These are phyloP conservation scores for Dinothrombium tinctorium DNA, from an alignment of 1,140 invertebrate species.

Conservation along the genomic window DNA sequence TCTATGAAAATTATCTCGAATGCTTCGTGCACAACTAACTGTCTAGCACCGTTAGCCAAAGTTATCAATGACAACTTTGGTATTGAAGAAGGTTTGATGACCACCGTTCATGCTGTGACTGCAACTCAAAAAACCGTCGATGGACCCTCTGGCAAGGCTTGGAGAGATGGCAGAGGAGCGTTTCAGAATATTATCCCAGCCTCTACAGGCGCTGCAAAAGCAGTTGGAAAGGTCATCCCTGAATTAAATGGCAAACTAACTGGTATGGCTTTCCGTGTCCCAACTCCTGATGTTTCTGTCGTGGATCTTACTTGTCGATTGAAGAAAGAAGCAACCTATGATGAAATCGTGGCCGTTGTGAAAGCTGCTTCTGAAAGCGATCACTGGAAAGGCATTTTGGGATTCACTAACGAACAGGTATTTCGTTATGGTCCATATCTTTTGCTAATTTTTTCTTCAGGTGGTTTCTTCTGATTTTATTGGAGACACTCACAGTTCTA, in stretches of 20 bases:
- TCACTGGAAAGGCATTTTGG: constrained; percentile 63
- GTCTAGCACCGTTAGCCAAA: constrained; percentile 89
- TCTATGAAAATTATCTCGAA: constrained; percentile 62
- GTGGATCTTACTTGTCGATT: constrained; percentile 64
- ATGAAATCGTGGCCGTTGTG: constrained; percentile 69
- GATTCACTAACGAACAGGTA: constrained; percentile 71
- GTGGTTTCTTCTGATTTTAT: constrained; percentile 80
- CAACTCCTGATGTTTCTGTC: constrained; percentile 81
- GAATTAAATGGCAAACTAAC: constrained; percentile 40
- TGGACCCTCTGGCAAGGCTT: constrained; percentile 77
- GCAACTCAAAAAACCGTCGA: constrained; percentile 96
- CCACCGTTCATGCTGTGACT: constrained; percentile 89
- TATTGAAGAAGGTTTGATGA: constrained; percentile 92
- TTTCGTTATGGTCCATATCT: too few species aligned
- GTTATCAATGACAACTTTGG: constrained; percentile 85
- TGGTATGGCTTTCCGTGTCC: constrained; percentile 90
- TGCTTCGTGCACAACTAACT: constrained; percentile 98
- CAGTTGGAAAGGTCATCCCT: constrained; percentile 91
- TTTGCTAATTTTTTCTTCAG: too few species aligned
- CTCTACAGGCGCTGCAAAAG: constrained; percentile 89
- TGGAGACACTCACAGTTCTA: constrained; percentile 55
- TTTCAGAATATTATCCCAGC: constrained; percentile 93
- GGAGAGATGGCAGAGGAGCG: constrained; percentile 90
- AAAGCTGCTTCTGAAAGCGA: constrained; percentile 51
- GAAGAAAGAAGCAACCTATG: constrained; percentile 44